Evolutionary conservation across 2,888 invertebrate genomes (phyloP).

Genomic region (Oxytorus armatus): DNA sequence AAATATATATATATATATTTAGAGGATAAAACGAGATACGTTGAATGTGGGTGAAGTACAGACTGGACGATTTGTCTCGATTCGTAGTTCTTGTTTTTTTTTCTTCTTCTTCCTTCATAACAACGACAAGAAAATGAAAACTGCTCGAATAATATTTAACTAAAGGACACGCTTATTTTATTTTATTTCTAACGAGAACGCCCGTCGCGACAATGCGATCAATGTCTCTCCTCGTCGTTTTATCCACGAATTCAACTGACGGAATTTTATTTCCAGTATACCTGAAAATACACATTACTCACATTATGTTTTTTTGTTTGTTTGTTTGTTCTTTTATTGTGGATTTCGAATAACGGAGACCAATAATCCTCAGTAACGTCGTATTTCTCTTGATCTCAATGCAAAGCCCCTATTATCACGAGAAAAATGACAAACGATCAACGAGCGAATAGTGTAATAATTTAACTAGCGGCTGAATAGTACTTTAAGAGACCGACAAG

Average conservation of each 20-base stretch:
- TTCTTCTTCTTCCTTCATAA: conserved; percentile 2
- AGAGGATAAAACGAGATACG: too few relatives aligned
- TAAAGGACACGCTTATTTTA: conserved; percentile 28
- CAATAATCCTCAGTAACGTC: conserved; percentile 26
- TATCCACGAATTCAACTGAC: conserved; percentile 9
- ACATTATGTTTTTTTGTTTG: conserved; percentile 6
- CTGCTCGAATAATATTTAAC: conserved; percentile 43
- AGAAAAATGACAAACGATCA: conserved; percentile 47
- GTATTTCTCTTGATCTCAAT: conserved; percentile 53
- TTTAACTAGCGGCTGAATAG: conserved; percentile 77
- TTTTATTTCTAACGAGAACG: conserved; percentile 13
- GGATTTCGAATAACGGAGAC: conserved; percentile 6
- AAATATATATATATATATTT: neutral
- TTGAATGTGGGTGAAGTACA: neutral
- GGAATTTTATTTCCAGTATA: conserved; percentile 29
- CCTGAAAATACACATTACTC: conserved; percentile 49
- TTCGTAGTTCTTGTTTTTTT: neutral
- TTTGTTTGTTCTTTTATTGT: conserved; percentile 7
- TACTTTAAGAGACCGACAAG: conserved; percentile 75
- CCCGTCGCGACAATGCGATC: neutral
- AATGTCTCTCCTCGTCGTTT: neutral
- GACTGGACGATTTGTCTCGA: neutral
- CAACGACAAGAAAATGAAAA: conserved; percentile 23
- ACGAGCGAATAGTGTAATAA: conserved; percentile 54
- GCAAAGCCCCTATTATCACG: conserved; percentile 38